Base-by-base conservation (phyloP, 2,797 vertebrate genomes). In the Pagetopsis macropterus region DNA sequence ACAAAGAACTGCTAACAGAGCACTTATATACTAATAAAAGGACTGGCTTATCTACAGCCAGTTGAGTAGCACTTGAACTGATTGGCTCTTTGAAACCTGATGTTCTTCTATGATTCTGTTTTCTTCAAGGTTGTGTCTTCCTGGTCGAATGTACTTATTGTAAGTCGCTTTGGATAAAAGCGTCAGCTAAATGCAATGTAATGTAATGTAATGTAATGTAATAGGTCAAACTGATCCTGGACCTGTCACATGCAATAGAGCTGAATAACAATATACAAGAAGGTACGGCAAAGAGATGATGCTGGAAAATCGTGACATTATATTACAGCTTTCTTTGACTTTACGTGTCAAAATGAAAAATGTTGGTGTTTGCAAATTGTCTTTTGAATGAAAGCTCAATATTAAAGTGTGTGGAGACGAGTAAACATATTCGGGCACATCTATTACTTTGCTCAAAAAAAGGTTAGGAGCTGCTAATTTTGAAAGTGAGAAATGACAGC, bases 401-500 rank as follows among this genome's bases (percentile, higher is more conserved):
- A 56, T 27, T 1, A 33, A 55, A 16, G 40, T 7, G 48, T 16
- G 44, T 43, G 44, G n/a, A 44, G 17, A 44, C 19, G 1, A 19
- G 19, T 14, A n/a, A 56, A 43, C 8, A 37, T 46, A 63, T 62
- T 21, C 33, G 5, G 8, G 37, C 50, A 40, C 49, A 49, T 15
- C 9, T 8, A 8, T 3, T 3, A 46, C 27, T 5, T 48, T 40
- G 45, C 19, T 48, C 33, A 5, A 4, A n/a, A 45, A 43, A 55
- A 51, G n/a, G 11, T 13, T 12, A 5, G 4, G 27, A 60, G 59
- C 46, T 45, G 21, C 23, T 48, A 54, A 27, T 61, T 55, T 49
- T 46, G 13, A 64, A 75, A 59, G 61, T 49, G 68, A 75, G 62
- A 76, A 79, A 79, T 66, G 31, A 54, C 33, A 69, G 63, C 55